Conservation (phyloP, 2,888 invertebrate genomes). For the Marronus borbonicus region DNA sequence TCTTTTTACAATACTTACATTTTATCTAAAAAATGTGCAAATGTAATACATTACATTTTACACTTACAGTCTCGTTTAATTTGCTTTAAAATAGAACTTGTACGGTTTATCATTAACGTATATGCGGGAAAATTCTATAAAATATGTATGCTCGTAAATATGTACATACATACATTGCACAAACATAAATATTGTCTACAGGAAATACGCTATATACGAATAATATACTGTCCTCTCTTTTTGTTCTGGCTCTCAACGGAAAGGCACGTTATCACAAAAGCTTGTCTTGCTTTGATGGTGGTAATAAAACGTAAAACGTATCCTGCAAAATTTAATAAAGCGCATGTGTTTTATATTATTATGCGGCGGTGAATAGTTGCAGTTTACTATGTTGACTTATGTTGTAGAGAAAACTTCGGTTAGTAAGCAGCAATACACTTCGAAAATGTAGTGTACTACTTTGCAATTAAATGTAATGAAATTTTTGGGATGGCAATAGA, state of each 20-base stretch:
- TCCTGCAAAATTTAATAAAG: neutral
- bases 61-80: too few species aligned
- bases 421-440: too few species aligned
- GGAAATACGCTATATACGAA: neutral
- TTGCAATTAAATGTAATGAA: too few species aligned
- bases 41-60: too few species aligned
- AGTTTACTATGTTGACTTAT: constrained; percentile 13
- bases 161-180: neutral
- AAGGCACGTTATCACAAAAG: constrained; percentile 8
- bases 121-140: neutral
- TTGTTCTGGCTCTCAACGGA: constrained; percentile 7
- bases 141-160: neutral
- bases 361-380: constrained; percentile 1
- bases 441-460: too few species aligned
- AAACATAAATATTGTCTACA: neutral
- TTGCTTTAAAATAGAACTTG: too few species aligned
- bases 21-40: too few species aligned
- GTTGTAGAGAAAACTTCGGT: neutral
- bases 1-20: too few species aligned
- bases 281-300: neutral
- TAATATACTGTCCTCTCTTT: neutral
- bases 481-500: too few species aligned
- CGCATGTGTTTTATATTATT: constrained; percentile 8
- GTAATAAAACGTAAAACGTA: neutral
- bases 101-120: neutral